Percentiles rank a stretch among this genome's conserved stretches.
Evolutionary conservation across 2,888 invertebrate species (phyloP).

Genomic region (Aphodius sticticus): DNA sequence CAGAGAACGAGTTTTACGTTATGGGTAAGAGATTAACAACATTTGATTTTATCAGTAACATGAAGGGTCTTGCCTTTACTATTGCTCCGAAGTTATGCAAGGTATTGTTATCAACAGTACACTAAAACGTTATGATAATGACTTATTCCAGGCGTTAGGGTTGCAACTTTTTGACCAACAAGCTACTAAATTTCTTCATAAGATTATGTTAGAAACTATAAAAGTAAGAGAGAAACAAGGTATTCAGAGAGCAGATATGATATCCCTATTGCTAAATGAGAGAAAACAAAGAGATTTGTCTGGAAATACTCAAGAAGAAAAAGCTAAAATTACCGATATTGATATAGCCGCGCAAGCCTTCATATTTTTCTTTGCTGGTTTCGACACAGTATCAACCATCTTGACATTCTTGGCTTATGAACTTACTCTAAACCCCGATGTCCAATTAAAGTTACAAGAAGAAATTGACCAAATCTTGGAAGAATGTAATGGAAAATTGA

Average conservation of each 20-base stretch:
- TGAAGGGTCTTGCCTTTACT: conserved; percentile 28
- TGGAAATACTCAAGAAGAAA: conserved; percentile 29
- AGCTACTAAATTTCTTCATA: conserved; percentile 44
- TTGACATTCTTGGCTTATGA: conserved; percentile 65
- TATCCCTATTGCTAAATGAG: conserved; percentile 63
- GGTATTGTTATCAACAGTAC: conserved; percentile 27
- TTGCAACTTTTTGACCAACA: conserved; percentile 38
- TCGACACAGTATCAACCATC: conserved; percentile 60
- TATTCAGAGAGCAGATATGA: conserved; percentile 55
- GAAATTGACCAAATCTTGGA: conserved; percentile 55
- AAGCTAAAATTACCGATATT: conserved; percentile 54
- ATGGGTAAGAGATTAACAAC: conserved; percentile 46
- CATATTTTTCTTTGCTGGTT: conserved; percentile 63
- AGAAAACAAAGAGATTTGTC: conserved; percentile 51
- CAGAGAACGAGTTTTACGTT: conserved; percentile 52
- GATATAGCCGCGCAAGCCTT: conserved; percentile 66
- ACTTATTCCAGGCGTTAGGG: background rate
- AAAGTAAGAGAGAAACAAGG: conserved; percentile 36
- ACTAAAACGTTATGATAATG: background rate
- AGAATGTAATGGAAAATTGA: conserved; percentile 14
- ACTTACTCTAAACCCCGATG: conserved; percentile 66
- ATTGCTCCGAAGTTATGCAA: background rate
- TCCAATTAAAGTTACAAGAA: conserved; percentile 63
- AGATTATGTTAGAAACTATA: conserved; percentile 38
- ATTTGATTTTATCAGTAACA: conserved; percentile 36